Evolutionary conservation across 2,888 invertebrate genomes (phyloP), one percentile per base, ranked within the genome.

Genomic region (Chymomyza procnemis): DNA sequence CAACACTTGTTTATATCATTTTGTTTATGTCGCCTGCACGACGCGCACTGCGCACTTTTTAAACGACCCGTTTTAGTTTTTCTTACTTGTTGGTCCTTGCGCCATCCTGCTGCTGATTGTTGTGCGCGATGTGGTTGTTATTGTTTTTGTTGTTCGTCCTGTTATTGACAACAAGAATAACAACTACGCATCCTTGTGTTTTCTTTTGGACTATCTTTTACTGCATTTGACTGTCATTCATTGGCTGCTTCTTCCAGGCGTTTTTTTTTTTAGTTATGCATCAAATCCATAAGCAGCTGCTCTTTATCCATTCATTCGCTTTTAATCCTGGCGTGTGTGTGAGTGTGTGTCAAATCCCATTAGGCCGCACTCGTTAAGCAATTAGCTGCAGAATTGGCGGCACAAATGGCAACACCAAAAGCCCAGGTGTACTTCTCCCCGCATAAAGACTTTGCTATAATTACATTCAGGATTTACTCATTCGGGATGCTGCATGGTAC

Each of bases 1-100:
- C 34, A n/a, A 71, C 74, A 72, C 68, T 78, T 78, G 79, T 83
- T 83, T 83, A 79, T 83, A 83, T 76, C 79, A 78, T 75, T 77
- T 78, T 72, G 75, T 80, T 80, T 78, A 77, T 81, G 84, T 71
- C 74, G 71, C 67, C 84, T 73, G 70, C 81, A 74, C 71, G 60
- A 71, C 68, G 76, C 67, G 69, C 79, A 71, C 65, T 79, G 81
- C 77, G 73, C 76, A 76, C 73, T 75, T 80, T 76, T 64, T 69
- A 73, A 73, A 66, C 69, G 73, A 70, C 66, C 64, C 69, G 72
- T 73, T 78, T 76, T 78, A 71, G 71, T 80, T 73, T 72, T 70
- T 64, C 59, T 18, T 71, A 62, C 62, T 67, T 69, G 62, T 66
- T 67, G 66, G 60, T 55, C 30, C 61, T 59, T 56, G 34, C 34